Evolutionary conservation across 2,113 vertebrate genomes (phyloP).

Genomic region (Propithecus coquereli): DNA sequence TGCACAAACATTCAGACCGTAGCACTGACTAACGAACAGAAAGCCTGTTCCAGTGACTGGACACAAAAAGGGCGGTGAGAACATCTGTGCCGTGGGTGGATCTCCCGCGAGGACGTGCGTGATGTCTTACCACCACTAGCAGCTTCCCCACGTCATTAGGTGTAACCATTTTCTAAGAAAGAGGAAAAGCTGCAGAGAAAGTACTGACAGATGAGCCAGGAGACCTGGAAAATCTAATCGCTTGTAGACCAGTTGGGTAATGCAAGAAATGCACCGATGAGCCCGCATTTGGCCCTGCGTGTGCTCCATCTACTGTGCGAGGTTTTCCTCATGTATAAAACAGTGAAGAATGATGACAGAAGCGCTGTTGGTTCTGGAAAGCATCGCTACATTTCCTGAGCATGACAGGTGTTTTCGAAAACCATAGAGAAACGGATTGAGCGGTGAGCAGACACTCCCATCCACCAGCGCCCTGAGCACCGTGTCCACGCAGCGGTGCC

Average conservation of each 20-base stretch:
- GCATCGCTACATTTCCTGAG: neutral
- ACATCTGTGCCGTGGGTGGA: fast-evolving
- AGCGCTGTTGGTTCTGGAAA: neutral
- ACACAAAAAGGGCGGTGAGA: fast-evolving
- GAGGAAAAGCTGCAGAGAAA: neutral
- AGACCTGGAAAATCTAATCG: neutral
- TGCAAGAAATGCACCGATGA: neutral
- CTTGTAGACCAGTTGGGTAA: neutral
- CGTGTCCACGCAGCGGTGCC: fast-evolving
- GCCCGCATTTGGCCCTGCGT: no score
- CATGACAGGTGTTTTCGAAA: neutral
- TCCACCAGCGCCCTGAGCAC: no score
- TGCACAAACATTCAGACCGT: neutral
- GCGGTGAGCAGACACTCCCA: no score
- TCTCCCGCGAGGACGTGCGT: neutral
- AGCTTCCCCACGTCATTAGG: no score
- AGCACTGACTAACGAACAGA: neutral
- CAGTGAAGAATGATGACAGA: neutral
- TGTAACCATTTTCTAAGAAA: neutral
- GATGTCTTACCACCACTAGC: fast-evolving
- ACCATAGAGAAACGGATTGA: neutral
- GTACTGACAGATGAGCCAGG: neutral
- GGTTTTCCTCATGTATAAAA: neutral
- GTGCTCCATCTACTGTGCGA: no score
- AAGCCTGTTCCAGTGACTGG: neutral